Conservation (phyloP, 2,797 vertebrate genomes). For the Tachyglossus aculeatus region DNA sequence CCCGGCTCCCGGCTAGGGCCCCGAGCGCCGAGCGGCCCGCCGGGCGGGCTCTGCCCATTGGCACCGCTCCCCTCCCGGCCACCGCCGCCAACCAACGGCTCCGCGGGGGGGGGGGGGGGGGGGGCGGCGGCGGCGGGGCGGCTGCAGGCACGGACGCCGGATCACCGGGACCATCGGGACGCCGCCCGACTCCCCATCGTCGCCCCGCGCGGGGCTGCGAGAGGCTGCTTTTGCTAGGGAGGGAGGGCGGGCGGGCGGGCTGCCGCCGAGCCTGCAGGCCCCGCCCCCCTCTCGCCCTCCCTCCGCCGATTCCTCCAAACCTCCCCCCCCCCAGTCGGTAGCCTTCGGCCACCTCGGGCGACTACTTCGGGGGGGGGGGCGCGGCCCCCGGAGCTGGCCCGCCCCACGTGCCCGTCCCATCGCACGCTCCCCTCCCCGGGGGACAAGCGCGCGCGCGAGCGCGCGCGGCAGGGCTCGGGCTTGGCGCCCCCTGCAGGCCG, state of each 20-base stretch:
- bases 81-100: too few relatives aligned
- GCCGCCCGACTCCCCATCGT: conserved; percentile 74
- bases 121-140: background rate
- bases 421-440: background rate
- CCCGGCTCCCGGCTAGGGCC: conserved; percentile 81
- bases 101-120: conserved; percentile 57
- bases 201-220: conserved; percentile 77
- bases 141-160: conserved; percentile 12
- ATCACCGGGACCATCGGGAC: conserved; percentile 73
- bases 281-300: conserved; percentile 62
- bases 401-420: background rate
- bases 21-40: conserved; percentile 69
- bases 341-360: conserved; percentile 66
- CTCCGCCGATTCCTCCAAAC: background rate
- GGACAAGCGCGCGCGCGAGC: background rate
- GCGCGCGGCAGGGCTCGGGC: too few relatives aligned
- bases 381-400: too few relatives aligned
- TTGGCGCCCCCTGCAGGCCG: too few relatives aligned
- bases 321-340: conserved; percentile 74
- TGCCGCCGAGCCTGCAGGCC: conserved; percentile 51
- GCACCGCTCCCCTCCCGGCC: too few relatives aligned
- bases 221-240: conserved; percentile 67
- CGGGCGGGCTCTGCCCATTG: too few relatives aligned
- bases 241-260: conserved; percentile 71
- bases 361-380: too few relatives aligned